These are phyloP conservation scores for Aplysia californica DNA, from an alignment of 1,140 invertebrate species.

Conservation along the genomic window DNA sequence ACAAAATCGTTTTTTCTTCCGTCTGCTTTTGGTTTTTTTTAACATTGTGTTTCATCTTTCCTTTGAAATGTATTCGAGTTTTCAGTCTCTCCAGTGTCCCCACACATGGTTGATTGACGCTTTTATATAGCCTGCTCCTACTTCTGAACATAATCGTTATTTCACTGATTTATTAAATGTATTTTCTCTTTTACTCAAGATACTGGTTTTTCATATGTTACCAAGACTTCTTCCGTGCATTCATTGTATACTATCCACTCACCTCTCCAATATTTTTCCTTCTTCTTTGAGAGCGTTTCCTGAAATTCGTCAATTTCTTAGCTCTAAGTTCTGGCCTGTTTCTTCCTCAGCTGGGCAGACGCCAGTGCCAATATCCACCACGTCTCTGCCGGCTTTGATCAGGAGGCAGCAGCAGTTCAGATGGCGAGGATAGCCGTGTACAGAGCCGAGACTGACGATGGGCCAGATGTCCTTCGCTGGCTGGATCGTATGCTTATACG, in stretches of 20 bases:
- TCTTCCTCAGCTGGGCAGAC: constrained; percentile 71
- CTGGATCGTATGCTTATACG: constrained; percentile 97
- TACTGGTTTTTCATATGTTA: background rate
- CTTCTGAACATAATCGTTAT: too few relatives aligned
- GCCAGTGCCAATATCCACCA: constrained; percentile 71
- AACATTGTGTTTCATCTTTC: background rate
- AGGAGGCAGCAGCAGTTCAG: constrained; percentile 95
- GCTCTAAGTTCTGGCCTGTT: too few relatives aligned
- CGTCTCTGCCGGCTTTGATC: constrained; percentile 92
- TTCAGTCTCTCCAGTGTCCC: too few relatives aligned
- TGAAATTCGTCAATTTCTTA: too few relatives aligned
- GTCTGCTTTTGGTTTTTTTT: background rate
- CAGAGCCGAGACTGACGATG: constrained; percentile 92
- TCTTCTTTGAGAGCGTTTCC: too few relatives aligned
- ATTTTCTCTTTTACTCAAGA: background rate
- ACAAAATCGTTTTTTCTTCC: background rate
- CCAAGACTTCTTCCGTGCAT: background rate
- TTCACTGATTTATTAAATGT: too few relatives aligned
- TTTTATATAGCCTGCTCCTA: too few relatives aligned
- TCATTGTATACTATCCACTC: background rate
- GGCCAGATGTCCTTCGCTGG: constrained; percentile 98
- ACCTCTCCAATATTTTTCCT: too few relatives aligned
- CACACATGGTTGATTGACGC: too few relatives aligned
- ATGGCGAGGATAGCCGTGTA: constrained; percentile 98
- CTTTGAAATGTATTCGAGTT: too few relatives aligned